phyloP scores from a whole-genome alignment of 2,113 vertebrate genomes.

The Cebus imitator region DNA sequence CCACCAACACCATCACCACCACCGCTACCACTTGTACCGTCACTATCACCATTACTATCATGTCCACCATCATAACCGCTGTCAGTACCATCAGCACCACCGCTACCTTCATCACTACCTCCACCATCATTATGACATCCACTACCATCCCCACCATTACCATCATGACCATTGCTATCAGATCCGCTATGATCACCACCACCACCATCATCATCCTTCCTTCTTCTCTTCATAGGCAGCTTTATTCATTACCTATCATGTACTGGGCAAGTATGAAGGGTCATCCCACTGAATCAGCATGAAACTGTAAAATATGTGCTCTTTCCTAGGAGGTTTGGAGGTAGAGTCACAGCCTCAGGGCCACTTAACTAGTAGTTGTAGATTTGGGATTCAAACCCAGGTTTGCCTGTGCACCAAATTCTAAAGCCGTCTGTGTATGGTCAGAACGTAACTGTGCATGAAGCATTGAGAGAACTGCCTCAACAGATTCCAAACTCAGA shows the following conservation, averaged over 20 bases:
- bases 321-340: neutral
- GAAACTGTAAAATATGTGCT: neutral
- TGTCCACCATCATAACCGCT: too few relatives aligned
- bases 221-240: neutral
- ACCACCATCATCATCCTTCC: too few relatives aligned
- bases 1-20: fast-evolving
- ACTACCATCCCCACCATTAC: neutral
- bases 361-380: neutral
- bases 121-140: neutral
- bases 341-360: neutral
- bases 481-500: neutral
- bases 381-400: neutral
- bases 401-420: neutral
- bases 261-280: neutral
- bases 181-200: neutral
- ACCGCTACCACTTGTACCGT: too few relatives aligned
- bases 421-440: neutral
- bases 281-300: neutral
- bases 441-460: neutral
- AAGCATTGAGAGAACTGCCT: neutral
- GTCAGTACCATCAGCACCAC: too few relatives aligned
- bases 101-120: neutral
- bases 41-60: too few relatives aligned
- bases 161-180: too few relatives aligned
- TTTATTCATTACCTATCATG: neutral